Base-by-base conservation (phyloP, 2,888 invertebrate genomes). In the Corbicula japonica region DNA sequence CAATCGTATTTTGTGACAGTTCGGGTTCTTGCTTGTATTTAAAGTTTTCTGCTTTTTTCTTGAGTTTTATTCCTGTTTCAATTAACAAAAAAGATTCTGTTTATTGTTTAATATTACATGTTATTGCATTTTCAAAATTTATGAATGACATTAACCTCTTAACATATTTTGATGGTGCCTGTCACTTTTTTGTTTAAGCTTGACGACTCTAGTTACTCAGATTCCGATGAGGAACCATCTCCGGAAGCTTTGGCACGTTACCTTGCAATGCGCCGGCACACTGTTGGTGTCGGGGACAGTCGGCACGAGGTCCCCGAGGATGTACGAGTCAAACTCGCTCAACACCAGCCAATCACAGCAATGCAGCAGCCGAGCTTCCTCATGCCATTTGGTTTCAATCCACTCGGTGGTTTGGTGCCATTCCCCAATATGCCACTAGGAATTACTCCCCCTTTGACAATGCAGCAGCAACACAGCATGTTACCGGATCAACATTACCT, bases 401-500 rank as follows among this genome's bases (percentile, higher is more conserved):
- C 71, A 23, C 71, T 72, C 0, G 54, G 61, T 34, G 61, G 52
- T 6, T 89, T 96, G 84, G 94, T 97, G 72, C 97, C 97, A 1
- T 95, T 97, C 93, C 96, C 97, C 41, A 97, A 98, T 95, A 94
- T 97, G 91, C 97, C 97, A 10, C 95, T 96, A 76, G 97, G 97
- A 93, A 95, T 98, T 91, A 97, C 97, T 1, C 77, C 76, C 18
- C 83, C 73, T 30, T 38, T 52, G 41, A 82, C 69, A 63, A 83
- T 32, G 60, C 69, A 46, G 26, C 79, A 56, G 58, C 80, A 79
- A 35, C 79, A 73, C 65, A 86, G 74, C 50, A 78, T 78, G 56
- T 96, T 97, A 35, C 96, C 97, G 72, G 98, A 98, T 94, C 98
- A 98, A 89, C 97, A 98, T 93, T 94, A 98, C 83, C 94, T 99